Conservation (phyloP, 2,888 invertebrate genomes). For the Halictus quadricinctus region DNA sequence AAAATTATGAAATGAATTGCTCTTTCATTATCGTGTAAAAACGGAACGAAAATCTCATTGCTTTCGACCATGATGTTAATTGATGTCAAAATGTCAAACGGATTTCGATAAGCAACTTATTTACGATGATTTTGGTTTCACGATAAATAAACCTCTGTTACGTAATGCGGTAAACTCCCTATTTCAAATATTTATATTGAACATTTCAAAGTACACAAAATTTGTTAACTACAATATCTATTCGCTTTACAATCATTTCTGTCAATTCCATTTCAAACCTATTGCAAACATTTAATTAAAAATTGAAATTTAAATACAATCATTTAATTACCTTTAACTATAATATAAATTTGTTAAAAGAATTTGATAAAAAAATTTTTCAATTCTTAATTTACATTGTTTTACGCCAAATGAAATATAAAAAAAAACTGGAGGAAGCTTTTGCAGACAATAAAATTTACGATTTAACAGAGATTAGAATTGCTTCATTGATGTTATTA, state of each 20-base stretch:
- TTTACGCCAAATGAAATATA: too few relatives aligned
- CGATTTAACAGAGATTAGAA: too few relatives aligned
- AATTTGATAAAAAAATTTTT: too few relatives aligned
- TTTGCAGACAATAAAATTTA: too few relatives aligned
- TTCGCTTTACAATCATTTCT: not conserved
- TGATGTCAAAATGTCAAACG: constrained; percentile 33
- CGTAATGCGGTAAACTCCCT: not conserved
- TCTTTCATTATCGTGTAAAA: not conserved
- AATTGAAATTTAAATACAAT: too few relatives aligned
- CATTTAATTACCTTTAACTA: too few relatives aligned
- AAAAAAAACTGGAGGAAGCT: too few relatives aligned
- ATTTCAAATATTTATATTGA: not conserved
- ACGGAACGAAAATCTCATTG: not conserved
- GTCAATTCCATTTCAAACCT: too few relatives aligned
- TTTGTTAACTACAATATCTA: not conserved
- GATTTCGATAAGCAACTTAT: constrained; percentile 34
- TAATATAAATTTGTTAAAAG: too few relatives aligned
- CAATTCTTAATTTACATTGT: too few relatives aligned
- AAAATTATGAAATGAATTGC: not conserved
- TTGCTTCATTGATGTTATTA: too few relatives aligned
- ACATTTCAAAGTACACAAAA: not conserved
- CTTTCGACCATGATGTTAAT: constrained; percentile 13
- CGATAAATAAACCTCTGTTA: constrained; percentile 13
- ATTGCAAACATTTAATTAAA: too few relatives aligned
- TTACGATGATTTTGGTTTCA: constrained; percentile 14